These are phyloP conservation scores for Myotis brandtii DNA, from an alignment of 2,113 vertebrate genomes.

Conservation along the genomic window DNA sequence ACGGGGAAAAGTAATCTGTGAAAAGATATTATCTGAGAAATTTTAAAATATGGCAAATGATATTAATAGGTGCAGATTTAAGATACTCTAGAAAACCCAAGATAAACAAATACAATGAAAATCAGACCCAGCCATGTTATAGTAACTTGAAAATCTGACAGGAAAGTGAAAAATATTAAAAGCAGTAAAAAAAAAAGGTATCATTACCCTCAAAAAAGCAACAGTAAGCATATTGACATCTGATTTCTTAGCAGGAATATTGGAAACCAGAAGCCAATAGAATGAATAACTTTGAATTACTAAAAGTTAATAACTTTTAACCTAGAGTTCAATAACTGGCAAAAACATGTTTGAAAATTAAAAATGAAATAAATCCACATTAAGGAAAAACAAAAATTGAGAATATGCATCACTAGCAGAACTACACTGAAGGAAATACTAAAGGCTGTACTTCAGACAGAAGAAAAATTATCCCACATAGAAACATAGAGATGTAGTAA, in stretches of 20 bases:
- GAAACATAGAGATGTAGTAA: background rate
- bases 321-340: background rate
- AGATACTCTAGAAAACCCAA: background rate
- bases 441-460: background rate
- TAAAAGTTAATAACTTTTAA: background rate
- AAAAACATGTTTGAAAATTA: conserved; percentile 38
- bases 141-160: background rate
- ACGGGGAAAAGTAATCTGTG: background rate
- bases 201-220: background rate
- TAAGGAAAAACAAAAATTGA: background rate
- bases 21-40: background rate
- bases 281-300: background rate
- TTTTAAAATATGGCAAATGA: background rate
- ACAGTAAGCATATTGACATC: background rate
- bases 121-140: background rate
- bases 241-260: background rate
- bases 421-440: background rate
- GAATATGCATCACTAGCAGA: background rate
- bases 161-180: background rate
- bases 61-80: background rate
- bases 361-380: background rate
- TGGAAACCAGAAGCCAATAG: background rate
- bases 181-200: background rate
- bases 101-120: conserved; percentile 4
- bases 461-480: background rate